Conservation (phyloP, 2,888 invertebrate genomes). For the Melikaiella ostensackeni region DNA sequence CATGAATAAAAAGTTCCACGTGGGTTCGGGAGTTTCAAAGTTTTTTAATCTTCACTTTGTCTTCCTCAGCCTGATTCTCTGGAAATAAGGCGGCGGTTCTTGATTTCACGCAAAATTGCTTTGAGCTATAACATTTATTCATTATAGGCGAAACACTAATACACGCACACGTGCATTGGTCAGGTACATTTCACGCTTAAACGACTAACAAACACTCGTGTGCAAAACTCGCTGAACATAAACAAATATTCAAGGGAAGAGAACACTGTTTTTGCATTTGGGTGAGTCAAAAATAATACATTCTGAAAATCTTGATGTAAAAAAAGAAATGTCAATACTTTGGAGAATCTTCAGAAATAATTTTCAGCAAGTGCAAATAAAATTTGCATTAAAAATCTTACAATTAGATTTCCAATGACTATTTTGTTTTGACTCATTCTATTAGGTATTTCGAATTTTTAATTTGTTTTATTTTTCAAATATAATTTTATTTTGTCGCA, state of each 20-base stretch:
- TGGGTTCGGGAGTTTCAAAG: conserved; percentile 31
- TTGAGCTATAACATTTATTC: conserved; percentile 27
- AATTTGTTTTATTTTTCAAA: too few relatives aligned
- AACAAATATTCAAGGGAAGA: not conserved
- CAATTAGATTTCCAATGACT: too few relatives aligned
- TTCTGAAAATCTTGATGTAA: not conserved
- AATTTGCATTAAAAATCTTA: too few relatives aligned
- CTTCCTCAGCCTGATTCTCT: conserved; percentile 35
- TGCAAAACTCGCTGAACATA: conserved; percentile 35
- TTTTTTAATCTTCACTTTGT: conserved; percentile 36
- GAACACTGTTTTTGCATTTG: conserved; percentile 16
- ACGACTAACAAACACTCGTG: conserved; percentile 47
- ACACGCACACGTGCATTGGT: conserved; percentile 35
- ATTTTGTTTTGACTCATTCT: too few relatives aligned
- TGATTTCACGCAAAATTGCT: conserved; percentile 36
- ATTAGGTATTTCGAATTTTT: too few relatives aligned
- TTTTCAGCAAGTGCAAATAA: too few relatives aligned
- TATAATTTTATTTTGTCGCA: too few relatives aligned
- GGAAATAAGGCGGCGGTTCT: conserved; percentile 37
- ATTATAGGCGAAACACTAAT: conserved; percentile 35
- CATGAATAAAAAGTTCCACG: conserved; percentile 37
- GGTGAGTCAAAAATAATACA: not conserved
- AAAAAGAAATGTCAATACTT: too few relatives aligned
- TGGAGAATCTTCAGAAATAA: too few relatives aligned
- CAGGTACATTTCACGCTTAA: conserved; percentile 47